Base-by-base conservation (phyloP, 2,113 vertebrate genomes). In the Corynorhinus townsendii region DNA sequence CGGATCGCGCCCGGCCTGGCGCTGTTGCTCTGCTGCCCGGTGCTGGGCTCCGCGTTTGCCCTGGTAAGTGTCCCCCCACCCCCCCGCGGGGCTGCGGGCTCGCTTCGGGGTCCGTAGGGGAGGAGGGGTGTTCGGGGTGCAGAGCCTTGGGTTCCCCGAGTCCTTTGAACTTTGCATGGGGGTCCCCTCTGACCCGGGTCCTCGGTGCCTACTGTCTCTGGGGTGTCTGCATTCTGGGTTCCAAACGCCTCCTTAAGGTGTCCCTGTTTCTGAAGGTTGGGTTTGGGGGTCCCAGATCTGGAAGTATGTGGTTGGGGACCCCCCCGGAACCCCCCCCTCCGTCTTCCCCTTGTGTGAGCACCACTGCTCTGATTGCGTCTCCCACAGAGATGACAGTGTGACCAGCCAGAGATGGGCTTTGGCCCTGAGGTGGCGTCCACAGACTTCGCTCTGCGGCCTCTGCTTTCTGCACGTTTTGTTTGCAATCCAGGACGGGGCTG, bases 1-100 rank as follows among this genome's bases (percentile, higher is more conserved):
- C 98, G 98, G 97, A 95, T 98, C 94, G 98, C 98, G 95, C 98
- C 98, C 98, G 98, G 98, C 64, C 98, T 99, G 98, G 98, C 98
- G 96, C 97, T 99, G 95, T 97, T 99, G 83, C 98, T 99, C 96
- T 98, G 98, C 97, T 98, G 99, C 98, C 98, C 98, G 49, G 97
- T 99, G 1, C 96, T 98, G 79, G 98, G 99, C 97, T 98, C 98
- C 3, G 98, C 99, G 8, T 99, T 98, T 62, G 98, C 98, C 52
- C 98, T 99, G 99, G 99, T 99, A 98, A 99, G 99, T 99, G n/a
- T n/a, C n/a, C n/a, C n/a, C n/a, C n/a, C n/a, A n/a, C n/a, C n/a
- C 33, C 85, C 86, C 35, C 0, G 59, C 28, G 38, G 52, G 86
- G 69, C 80, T 77, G 12, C 30, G 56, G 72, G 76, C 84, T 40